Evolutionary conservation across 1,140 invertebrate genomes (phyloP).

Genomic region (Zaprionus ornatus): DNA sequence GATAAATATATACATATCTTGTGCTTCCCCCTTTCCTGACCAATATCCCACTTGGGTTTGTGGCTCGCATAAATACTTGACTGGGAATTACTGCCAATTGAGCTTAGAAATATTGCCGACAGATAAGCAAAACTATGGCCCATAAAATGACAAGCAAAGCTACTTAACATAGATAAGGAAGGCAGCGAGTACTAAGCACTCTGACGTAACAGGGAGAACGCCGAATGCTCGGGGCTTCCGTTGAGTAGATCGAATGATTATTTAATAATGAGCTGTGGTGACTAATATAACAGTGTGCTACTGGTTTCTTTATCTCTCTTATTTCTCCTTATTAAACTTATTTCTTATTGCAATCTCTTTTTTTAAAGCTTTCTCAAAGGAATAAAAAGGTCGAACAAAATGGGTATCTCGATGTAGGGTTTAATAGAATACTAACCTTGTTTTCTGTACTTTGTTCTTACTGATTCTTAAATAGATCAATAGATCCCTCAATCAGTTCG

Average conservation of each 20-base stretch:
- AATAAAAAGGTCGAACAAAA: no score
- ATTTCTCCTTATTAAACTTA: no score
- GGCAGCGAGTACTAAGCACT: background rate
- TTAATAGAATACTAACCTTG: no score
- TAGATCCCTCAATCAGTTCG: no score
- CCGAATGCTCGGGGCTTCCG: background rate
- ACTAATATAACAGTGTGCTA: no score
- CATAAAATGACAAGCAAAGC: constrained; percentile 24
- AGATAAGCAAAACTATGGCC: constrained; percentile 12
- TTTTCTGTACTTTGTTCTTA: no score
- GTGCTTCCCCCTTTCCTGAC: constrained; percentile 25
- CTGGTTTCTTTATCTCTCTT: no score
- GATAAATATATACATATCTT: constrained; percentile 1
- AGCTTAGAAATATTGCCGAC: constrained; percentile 4
- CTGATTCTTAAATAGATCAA: no score
- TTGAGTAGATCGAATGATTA: background rate
- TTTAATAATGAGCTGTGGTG: no score
- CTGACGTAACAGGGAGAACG: background rate
- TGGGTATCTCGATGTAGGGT: no score
- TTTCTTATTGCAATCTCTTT: no score
- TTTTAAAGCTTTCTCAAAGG: no score
- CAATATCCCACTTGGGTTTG: background rate
- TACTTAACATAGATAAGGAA: constrained; percentile 28
- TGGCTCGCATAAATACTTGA: background rate
- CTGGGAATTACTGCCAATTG: constrained; percentile 5